These are phyloP conservation scores for Mercenaria mercenaria DNA, from an alignment of 1,140 invertebrate genomes.

Conservation along the genomic window DNA sequence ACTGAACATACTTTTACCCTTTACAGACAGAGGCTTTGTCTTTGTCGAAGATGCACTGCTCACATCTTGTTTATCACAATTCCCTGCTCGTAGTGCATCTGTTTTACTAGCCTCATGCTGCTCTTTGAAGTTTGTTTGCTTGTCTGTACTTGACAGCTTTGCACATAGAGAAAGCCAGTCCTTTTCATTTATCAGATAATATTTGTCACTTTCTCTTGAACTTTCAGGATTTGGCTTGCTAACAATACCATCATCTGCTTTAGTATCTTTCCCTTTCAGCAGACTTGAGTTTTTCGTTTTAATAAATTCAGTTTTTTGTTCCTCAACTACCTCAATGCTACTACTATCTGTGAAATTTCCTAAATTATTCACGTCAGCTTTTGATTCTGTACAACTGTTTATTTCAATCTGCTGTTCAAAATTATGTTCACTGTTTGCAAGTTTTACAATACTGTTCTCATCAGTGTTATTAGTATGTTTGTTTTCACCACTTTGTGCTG, in stretches of 20 bases:
- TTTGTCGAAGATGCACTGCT: not conserved
- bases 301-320: no score
- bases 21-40: not conserved
- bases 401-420: not conserved
- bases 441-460: not conserved
- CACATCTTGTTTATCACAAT: no score
- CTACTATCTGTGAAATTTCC: not conserved
- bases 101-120: not conserved
- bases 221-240: no score
- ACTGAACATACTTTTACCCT: not conserved
- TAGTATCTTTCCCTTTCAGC: not conserved
- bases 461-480: not conserved
- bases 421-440: not conserved
- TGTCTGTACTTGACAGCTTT: not conserved
- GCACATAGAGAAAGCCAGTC: slow-evolving; percentile 22
- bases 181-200: slow-evolving; percentile 43
- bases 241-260: not conserved
- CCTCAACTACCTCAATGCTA: not conserved
- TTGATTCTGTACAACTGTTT: not conserved
- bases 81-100: no score
- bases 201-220: not conserved
- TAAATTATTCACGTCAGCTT: not conserved
- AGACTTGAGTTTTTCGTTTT: no score
- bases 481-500: not conserved
- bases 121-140: not conserved